These are phyloP conservation scores for Galagoides demidoff DNA, from an alignment of 2,797 vertebrate genomes.

Conservation along the genomic window DNA sequence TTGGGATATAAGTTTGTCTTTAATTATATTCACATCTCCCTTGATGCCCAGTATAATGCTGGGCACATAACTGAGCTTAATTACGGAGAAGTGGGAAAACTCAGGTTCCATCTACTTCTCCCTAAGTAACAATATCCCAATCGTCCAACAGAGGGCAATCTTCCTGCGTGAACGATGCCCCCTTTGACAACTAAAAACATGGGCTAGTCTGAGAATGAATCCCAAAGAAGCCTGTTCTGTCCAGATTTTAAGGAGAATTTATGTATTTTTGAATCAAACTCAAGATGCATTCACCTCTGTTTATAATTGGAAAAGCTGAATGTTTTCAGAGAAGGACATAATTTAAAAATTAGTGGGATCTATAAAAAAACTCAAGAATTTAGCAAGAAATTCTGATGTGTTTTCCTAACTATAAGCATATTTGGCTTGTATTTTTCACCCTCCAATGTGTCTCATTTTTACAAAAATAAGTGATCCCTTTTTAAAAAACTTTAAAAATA, in stretches of 20 bases:
- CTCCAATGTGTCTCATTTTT: conserved; percentile 52
- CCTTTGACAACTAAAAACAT: neutral
- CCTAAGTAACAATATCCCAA: conserved; percentile 9
- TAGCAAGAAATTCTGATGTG: conserved; percentile 57
- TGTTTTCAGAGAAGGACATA: conserved; percentile 54
- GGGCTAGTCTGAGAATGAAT: neutral
- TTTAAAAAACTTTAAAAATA: conserved; percentile 69
- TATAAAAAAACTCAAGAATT: conserved; percentile 71
- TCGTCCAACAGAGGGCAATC: conserved; percentile 74
- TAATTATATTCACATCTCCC: neutral
- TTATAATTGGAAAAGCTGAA: conserved; percentile 53
- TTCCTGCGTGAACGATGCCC: neutral
- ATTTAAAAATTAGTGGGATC: conserved; percentile 69
- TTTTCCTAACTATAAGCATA: conserved; percentile 68
- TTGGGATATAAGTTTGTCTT: neutral
- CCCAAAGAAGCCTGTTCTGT: neutral
- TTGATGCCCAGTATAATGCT: no score
- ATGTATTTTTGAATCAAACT: conserved; percentile 58
- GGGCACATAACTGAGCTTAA: neutral
- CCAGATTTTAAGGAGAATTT: conserved; percentile 53
- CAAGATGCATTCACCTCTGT: conserved; percentile 42
- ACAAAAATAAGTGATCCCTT: conserved; percentile 54
- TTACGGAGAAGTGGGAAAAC: neutral
- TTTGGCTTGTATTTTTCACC: conserved; percentile 61
- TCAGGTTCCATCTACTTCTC: neutral